Percentiles rank a stretch among this genome's conserved stretches.
These are phyloP conservation scores for Magallana ariakensis DNA, from an alignment of 1,140 invertebrate genomes.

Conservation along the genomic window DNA sequence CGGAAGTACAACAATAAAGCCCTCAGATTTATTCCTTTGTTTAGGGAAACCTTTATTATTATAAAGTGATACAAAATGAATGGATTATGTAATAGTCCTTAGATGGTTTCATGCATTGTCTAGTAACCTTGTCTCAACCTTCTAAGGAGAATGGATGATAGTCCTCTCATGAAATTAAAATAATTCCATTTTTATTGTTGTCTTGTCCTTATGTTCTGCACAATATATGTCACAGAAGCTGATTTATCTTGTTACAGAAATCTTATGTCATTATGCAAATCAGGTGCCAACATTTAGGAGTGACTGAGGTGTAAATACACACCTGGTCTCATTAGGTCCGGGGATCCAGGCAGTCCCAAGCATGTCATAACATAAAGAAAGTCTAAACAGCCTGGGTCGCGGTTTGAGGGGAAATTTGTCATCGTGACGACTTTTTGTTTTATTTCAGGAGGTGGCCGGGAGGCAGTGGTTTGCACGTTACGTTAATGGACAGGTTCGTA, in stretches of 20 bases:
- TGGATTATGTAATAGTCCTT: no score
- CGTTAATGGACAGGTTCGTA: slow-evolving; percentile 85
- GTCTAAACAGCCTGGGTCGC: background rate
- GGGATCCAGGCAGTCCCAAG: background rate
- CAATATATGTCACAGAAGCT: background rate
- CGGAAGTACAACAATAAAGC: background rate
- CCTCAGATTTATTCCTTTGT: background rate
- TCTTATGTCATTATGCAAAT: slow-evolving; percentile 19
- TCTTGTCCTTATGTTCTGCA: background rate
- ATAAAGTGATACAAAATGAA: background rate
- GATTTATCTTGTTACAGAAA: background rate
- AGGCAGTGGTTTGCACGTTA: slow-evolving; percentile 85
- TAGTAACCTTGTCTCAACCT: no score
- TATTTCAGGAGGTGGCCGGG: slow-evolving; percentile 79
- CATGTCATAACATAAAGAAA: background rate
- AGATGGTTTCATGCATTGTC: no score
- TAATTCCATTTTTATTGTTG: background rate
- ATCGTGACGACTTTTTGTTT: slow-evolving; percentile 44
- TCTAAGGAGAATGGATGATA: background rate
- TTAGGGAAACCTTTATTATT: background rate
- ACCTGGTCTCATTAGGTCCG: background rate
- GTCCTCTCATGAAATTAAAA: background rate
- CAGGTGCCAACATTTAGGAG: background rate
- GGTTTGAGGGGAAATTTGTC: background rate
- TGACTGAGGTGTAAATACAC: slow-evolving; percentile 5